Evolutionary conservation across 2,113 vertebrate species (phyloP), one percentile per base, ranked within the genome.

Genomic region (Phrynosoma blainvillii): DNA sequence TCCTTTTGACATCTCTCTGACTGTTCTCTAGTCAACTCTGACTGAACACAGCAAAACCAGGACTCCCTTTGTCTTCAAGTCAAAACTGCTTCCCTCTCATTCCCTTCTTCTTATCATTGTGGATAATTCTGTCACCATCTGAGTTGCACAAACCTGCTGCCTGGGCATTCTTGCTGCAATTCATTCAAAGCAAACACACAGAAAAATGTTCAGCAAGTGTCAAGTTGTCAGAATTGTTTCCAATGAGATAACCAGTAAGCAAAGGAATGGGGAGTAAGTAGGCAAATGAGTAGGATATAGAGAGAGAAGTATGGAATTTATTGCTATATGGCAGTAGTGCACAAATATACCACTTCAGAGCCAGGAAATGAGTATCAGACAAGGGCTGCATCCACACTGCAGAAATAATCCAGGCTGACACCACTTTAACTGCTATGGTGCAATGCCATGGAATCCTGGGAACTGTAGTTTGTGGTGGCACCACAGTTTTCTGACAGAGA

Each of bases 21-120:
- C 79, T 81, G 87, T 92, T 59, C 91, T 27, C 23, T 5, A 79
- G 70, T 4, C 14, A 92, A 27, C 16, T 87, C 1, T 81, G 86
- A 62, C 32, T 30, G 56, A n/a, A 82, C 13, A 73, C 13, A 32
- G 11, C 42, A 1, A 0, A 18, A 71, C 59, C n/a, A 74, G 3
- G 11, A 10, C 2, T 87, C 47, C 10, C 77, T 23, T 81, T 81
- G 2, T 47, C 73, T 87, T 88, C 62, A 2, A 79, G 68, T 86
- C 40, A 89, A 89, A 90, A 52, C 78, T 65, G 4, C 71, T 84
- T 32, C 70, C 23, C 14, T 56, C 42, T 84, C 12, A 36, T 14
- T 20, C 62, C 27, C 1, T 32, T 0, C 66, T 89, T 18, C 25
- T 0, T 10, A 86, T 87, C 77, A 59, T 13, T 84, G 20, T 6